phyloP scores from a whole-genome alignment of 2,797 vertebrate species.

The Darevskia nairensis region DNA sequence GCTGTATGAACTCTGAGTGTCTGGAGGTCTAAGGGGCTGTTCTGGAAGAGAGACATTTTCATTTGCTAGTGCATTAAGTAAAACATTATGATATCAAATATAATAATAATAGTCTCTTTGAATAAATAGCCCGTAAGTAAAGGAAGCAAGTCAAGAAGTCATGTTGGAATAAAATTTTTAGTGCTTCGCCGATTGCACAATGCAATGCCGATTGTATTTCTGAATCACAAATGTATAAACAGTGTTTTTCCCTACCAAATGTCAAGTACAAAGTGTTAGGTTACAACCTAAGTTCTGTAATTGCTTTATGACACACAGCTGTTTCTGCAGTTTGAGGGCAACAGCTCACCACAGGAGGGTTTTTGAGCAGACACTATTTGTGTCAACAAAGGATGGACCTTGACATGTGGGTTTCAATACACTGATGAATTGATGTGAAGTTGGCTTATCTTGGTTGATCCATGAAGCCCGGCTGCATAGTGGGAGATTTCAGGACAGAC shows the following conservation, averaged over 20 bases:
- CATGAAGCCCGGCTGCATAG: neutral
- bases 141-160: conserved; percentile 30
- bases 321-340: conserved; percentile 76
- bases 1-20: neutral
- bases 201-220: conserved; percentile 44
- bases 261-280: conserved; percentile 66
- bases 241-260: conserved; percentile 39
- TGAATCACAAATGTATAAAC: conserved; percentile 41
- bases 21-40: neutral
- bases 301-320: conserved; percentile 77
- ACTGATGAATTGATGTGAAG: neutral
- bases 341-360: conserved; percentile 56
- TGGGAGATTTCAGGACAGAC: too few species aligned
- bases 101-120: neutral
- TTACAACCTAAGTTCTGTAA: conserved; percentile 71
- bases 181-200: conserved; percentile 36
- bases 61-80: conserved; percentile 24
- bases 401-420: neutral
- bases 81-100: neutral
- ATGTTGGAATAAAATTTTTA: conserved; percentile 31
- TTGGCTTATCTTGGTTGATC: neutral
- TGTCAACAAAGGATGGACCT: neutral
- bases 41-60: neutral
- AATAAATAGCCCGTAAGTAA: conserved; percentile 11
- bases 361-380: neutral